Conservation (phyloP, 2,113 vertebrate genomes). For the Periophthalmodon schlosseri region DNA sequence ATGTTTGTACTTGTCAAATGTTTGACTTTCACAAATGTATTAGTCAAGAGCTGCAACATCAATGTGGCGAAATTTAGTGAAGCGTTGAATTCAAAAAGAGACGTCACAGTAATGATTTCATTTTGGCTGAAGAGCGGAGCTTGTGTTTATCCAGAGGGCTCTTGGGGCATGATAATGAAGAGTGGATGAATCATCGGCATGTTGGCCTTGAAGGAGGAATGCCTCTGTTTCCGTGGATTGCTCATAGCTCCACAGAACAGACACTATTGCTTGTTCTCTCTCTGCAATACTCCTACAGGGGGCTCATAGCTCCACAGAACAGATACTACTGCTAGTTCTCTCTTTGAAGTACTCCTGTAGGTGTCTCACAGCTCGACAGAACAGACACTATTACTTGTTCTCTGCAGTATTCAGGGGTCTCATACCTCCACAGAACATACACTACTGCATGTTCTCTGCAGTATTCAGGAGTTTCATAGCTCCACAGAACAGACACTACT, state of each 20-base stretch:
- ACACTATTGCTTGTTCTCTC: neutral
- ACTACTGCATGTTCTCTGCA: no score
- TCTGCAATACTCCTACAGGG: neutral
- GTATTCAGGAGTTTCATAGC: no score
- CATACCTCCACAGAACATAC: no score
- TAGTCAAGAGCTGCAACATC: neutral
- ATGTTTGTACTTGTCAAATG: neutral
- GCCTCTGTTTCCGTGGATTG: conserved; percentile 1
- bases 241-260: neutral
- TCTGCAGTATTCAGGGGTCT: no score
- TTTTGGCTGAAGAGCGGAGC: neutral
- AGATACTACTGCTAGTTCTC: neutral
- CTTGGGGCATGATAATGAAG: neutral
- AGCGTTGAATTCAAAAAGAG: neutral
- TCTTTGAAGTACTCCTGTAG: no score
- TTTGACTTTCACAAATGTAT: neutral
- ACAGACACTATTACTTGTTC: no score
- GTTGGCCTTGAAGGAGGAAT: conserved; percentile 1
- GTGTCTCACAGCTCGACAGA: no score
- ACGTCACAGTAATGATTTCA: neutral
- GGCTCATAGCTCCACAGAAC: neutral
- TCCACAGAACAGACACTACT: no score
- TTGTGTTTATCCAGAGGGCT: neutral
- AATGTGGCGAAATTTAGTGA: neutral
- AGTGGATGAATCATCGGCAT: conserved; percentile 4